Base-by-base conservation (phyloP, 2,888 invertebrate genomes). In the Coenonympha glycerion region DNA sequence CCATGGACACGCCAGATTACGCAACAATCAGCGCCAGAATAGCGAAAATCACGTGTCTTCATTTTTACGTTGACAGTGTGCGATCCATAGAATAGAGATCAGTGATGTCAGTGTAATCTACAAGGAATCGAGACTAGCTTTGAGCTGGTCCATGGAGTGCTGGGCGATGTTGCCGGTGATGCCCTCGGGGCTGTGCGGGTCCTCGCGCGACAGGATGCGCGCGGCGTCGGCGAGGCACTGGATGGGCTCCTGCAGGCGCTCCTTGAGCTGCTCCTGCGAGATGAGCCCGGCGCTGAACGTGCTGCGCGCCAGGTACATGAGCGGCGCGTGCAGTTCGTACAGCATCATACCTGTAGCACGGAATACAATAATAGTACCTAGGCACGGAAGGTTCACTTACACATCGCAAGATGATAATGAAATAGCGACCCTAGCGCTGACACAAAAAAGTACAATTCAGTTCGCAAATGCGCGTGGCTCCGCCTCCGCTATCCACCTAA, bases 261-360 rank as follows among this genome's bases (percentile, higher is more conserved):
- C 86, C 57, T 91, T 91, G 3, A 94, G 73, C 50, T 89, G 87
- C 0, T 89, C 87, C 31, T 89, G 87, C 21, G 88, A 86, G 11
- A 92, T 89, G 0, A 87, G 73, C 1, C 89, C 90, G 0, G 88
- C 85, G 37, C 88, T 87, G 65, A 89, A 92, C 52, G 90, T 89
- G 59, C 87, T 91, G 60, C 91, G 90, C 0, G 93, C 92, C 56
- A 93, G 65, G 59, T 92, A 87, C 71, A 94, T 90, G 6, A 94
- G 67, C 0, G 95, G 94, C 0, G 92, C 93, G 67, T 95, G 95
- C 9, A 95, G 76, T 72, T 96, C 95, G 68, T 95, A 95, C 18
- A 95, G 71, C 63, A 92, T 90, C 84, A 93, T 90, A 8, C 93
- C 94, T 90, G 70, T 39, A n/a, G n/a, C n/a, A n/a, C n/a, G n/a